Base-by-base conservation (phyloP, 2,888 invertebrate species). In the Carpatolechia fugitivella region DNA sequence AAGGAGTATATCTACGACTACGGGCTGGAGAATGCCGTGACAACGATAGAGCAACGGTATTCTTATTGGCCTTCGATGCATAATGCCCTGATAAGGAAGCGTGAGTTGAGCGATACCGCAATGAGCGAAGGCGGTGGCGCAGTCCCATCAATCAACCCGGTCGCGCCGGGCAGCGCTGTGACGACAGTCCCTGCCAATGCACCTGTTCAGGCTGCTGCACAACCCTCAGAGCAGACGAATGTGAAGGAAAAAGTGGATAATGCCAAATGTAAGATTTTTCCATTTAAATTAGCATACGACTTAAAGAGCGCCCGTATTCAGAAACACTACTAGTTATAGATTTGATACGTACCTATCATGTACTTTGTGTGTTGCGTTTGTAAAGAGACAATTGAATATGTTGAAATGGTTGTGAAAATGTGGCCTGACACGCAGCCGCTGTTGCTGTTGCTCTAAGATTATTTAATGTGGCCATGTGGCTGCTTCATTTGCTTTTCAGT, bases 51-150 rank as follows among this genome's bases (percentile, higher is more conserved):
- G 47, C 67, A 62, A 41, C 68, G 66, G 33, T 83, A 74, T 66
- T 74, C 82, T 1, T 64, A 71, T 36, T 82, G 83, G 84, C 85
- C 86, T 11, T 82, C 82, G 14, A 63, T 78, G n/a, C 75, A 74
- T 29, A 80, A 83, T 60, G 80, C 67, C 6, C 61, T 78, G 62
- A 70, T 74, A 41, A 64, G 73, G 10, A 75, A 69, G 44, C 68
- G 84, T 2, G 69, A 73, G 47, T 62, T 58, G 0, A 68, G 62
- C 30, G 55, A 50, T 8, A 52, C 55, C 55, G 68, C 63, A 7
- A 58, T 63, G 8, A 74, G 62, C 30, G 76, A 79, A 54, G 76
- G 75, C 11, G 69, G 68, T 5, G 57, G 55, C 29, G 20, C 2
- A 13, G 24, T 41, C 2, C n/a, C n/a, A 20, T 18, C 16, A 41